Conservation (phyloP, 2,888 invertebrate species). For the Hydroisotoma schaefferi region DNA sequence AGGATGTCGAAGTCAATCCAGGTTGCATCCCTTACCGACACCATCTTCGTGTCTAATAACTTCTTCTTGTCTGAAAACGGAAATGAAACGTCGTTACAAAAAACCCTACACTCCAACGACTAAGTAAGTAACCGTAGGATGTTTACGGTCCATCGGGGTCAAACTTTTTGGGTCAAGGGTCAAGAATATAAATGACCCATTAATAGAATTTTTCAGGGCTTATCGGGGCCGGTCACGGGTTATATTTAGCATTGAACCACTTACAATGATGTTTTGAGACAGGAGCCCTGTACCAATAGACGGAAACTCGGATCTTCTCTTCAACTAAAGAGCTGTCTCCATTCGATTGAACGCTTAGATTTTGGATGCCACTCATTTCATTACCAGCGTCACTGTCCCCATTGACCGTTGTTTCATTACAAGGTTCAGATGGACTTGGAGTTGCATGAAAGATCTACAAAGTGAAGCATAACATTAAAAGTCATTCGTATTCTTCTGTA, state of each 20-base stretch:
- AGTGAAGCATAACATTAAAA: too few species aligned
- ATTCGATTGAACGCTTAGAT: too few species aligned
- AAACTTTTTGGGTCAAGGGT: too few species aligned
- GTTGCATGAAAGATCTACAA: too few species aligned
- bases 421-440: slow-evolving; percentile 33
- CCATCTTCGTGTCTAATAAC: slow-evolving; percentile 56
- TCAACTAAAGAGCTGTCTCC: slow-evolving; percentile 59
- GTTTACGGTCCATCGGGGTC: too few species aligned
- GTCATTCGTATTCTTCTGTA: too few species aligned
- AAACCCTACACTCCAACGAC: too few species aligned
- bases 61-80: slow-evolving; percentile 54
- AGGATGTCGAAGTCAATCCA: slow-evolving; percentile 57
- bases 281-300: slow-evolving; percentile 60
- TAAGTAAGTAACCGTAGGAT: neutral
- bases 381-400: too few species aligned
- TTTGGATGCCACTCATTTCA: too few species aligned
- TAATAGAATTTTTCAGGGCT: too few species aligned
- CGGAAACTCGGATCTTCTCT: slow-evolving; percentile 59
- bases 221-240: too few species aligned
- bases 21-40: slow-evolving; percentile 51
- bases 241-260: slow-evolving; percentile 35
- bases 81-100: neutral
- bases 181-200: too few species aligned
- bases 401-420: slow-evolving; percentile 44
- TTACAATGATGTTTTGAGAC: slow-evolving; percentile 59